Conservation (phyloP, 2,797 vertebrate species). For the Peromyscus attwateri region DNA sequence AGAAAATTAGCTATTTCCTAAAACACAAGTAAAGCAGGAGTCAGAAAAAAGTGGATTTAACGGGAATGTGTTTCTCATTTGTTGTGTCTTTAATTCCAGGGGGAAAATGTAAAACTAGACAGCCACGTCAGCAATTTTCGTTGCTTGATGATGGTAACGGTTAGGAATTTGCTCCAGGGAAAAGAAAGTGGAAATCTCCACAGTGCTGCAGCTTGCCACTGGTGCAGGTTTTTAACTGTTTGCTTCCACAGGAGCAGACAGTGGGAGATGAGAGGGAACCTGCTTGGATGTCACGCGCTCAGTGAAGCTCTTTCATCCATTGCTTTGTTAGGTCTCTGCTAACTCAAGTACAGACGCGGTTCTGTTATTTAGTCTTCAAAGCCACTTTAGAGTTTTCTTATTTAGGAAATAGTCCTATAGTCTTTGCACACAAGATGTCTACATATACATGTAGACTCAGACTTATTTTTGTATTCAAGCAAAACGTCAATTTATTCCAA, state of each 20-base stretch:
- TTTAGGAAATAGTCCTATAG: constrained; percentile 33
- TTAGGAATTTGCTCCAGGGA: constrained; percentile 65
- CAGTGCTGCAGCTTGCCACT: constrained; percentile 44
- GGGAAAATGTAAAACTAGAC: constrained; percentile 12
- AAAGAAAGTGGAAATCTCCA: constrained; percentile 72
- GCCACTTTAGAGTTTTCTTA: constrained; percentile 10
- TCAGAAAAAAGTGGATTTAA: neutral
- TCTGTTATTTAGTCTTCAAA: constrained; percentile 58
- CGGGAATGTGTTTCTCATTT: constrained; percentile 23
- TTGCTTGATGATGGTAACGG: constrained; percentile 60
- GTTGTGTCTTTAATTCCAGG: constrained; percentile 34
- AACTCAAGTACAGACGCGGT: neutral
- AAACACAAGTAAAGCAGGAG: constrained; percentile 17
- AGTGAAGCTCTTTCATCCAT: neutral
- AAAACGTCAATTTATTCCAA: constrained; percentile 46
- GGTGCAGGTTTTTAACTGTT: constrained; percentile 29
- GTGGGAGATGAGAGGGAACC: neutral
- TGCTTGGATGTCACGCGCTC: neutral
- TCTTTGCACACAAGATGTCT: constrained; percentile 8
- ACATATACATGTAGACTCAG: constrained; percentile 1
- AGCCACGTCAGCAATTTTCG: constrained; percentile 52
- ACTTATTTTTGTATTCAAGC: neutral
- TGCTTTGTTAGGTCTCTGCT: neutral
- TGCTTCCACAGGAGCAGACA: constrained; percentile 62
- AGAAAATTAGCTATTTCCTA: constrained; percentile 48